phyloP scores from a whole-genome alignment of 2,888 invertebrate genomes.

The Noctua fimbriata region DNA sequence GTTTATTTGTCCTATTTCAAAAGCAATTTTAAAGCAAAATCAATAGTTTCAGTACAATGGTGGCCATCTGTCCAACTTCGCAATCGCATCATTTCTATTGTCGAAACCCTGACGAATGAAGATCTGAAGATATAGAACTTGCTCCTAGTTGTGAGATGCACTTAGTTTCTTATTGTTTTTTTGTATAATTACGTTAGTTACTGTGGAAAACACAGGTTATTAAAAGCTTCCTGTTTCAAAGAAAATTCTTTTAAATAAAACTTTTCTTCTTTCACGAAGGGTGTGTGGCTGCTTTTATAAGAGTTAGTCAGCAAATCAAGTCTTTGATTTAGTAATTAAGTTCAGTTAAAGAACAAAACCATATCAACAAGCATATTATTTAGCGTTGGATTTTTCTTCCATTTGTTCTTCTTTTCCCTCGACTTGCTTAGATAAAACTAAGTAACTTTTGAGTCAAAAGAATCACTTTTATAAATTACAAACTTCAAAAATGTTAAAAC shows the following conservation, averaged over 20 bases:
- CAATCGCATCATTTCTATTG: background rate
- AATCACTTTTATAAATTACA: background rate
- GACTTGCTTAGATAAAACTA: background rate
- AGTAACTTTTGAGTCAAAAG: background rate
- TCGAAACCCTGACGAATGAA: constrained; percentile 32
- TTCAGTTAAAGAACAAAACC: background rate
- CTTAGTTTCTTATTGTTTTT: background rate
- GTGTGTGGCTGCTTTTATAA: background rate
- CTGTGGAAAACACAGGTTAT: background rate
- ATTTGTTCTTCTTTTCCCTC: background rate
- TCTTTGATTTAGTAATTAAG: background rate
- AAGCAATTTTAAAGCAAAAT: background rate
- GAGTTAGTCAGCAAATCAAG: background rate
- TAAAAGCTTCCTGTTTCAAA: background rate
- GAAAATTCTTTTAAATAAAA: background rate
- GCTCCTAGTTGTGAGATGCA: constrained; percentile 6
- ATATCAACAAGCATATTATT: background rate
- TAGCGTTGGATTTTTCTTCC: background rate
- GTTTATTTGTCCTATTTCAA: background rate
- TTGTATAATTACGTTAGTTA: constrained; percentile 15
- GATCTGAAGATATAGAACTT: constrained; percentile 21
- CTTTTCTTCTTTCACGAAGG: background rate
- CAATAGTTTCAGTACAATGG: constrained; percentile 17
- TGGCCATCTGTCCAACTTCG: constrained; percentile 20
- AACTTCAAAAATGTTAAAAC: background rate